Evolutionary conservation across 1,140 invertebrate genomes (phyloP).

Genomic region (Chlorops oryzae): DNA sequence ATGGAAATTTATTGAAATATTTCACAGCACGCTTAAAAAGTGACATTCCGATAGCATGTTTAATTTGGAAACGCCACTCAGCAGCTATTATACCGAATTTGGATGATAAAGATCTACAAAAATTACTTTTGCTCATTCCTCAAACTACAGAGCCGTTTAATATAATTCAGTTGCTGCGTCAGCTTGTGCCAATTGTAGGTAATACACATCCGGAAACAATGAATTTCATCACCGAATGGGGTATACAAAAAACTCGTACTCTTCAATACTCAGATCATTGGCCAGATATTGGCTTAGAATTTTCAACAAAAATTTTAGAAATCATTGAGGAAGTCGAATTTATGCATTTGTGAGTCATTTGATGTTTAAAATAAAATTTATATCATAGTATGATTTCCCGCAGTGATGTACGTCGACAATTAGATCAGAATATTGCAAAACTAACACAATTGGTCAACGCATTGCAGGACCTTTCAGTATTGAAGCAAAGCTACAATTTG

Average conservation of each 20-base stretch:
- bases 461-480: slow-evolving; percentile 35
- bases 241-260: slow-evolving; percentile 37
- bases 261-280: slow-evolving; percentile 39
- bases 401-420: slow-evolving; percentile 38
- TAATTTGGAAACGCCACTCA: slow-evolving; percentile 42
- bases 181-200: slow-evolving; percentile 37
- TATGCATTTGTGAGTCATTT: slow-evolving; percentile 30
- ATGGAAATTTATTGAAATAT: slow-evolving; percentile 31
- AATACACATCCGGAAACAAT: slow-evolving; percentile 40
- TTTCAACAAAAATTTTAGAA: slow-evolving; percentile 35
- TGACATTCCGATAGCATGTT: slow-evolving; percentile 36
- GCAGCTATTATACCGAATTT: slow-evolving; percentile 32
- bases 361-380: not conserved
- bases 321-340: slow-evolving; percentile 42
- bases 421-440: slow-evolving; percentile 37
- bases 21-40: slow-evolving; percentile 32
- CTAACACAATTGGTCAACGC: slow-evolving; percentile 33
- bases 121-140: slow-evolving; percentile 33
- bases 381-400: not conserved
- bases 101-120: slow-evolving; percentile 28
- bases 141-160: slow-evolving; percentile 33
- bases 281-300: slow-evolving; percentile 45
- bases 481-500: slow-evolving; percentile 40
- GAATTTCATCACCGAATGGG: slow-evolving; percentile 40
- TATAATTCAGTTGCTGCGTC: slow-evolving; percentile 39